Percentiles rank a stretch among this genome's conserved stretches.
Conservation (phyloP, 1,140 invertebrate genomes). For the Drosophila punjabiensis region DNA sequence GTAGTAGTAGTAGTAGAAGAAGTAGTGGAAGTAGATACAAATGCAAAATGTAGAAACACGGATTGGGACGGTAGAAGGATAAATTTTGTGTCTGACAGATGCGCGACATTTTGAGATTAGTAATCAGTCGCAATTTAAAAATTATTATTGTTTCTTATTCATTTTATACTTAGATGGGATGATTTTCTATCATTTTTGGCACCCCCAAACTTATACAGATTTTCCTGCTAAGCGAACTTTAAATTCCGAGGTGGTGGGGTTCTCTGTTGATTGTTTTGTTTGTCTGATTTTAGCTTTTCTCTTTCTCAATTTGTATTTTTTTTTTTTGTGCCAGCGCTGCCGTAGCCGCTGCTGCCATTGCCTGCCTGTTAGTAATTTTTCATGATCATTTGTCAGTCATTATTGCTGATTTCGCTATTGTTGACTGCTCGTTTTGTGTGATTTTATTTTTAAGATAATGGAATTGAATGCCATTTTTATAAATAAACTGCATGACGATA, state of each 20-base stretch:
- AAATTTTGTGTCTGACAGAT: constrained; percentile 36
- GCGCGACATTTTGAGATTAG: constrained; percentile 49
- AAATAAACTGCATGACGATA: constrained; percentile 78
- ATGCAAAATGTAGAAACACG: constrained; percentile 48
- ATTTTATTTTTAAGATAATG: constrained; percentile 69
- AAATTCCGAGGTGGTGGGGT: constrained; percentile 56
- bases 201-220: constrained; percentile 50
- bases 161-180: constrained; percentile 16
- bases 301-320: constrained; percentile 36
- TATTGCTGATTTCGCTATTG: constrained; percentile 42
- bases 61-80: background rate
- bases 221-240: constrained; percentile 68
- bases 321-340: background rate
- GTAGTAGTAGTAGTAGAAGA: too few relatives aligned
- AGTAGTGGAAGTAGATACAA: constrained; percentile 19
- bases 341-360: constrained; percentile 26
- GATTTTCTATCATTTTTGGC: constrained; percentile 30
- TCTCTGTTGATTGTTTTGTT: constrained; percentile 57
- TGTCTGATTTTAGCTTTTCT: constrained; percentile 35
- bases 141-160: constrained; percentile 36
- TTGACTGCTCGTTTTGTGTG: constrained; percentile 49
- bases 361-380: constrained; percentile 67
- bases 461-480: constrained; percentile 74
- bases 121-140: constrained; percentile 19
- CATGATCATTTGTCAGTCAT: constrained; percentile 73